Base-by-base conservation (phyloP, 2,888 invertebrate species). In the Ommatoiulus sabulosus region DNA sequence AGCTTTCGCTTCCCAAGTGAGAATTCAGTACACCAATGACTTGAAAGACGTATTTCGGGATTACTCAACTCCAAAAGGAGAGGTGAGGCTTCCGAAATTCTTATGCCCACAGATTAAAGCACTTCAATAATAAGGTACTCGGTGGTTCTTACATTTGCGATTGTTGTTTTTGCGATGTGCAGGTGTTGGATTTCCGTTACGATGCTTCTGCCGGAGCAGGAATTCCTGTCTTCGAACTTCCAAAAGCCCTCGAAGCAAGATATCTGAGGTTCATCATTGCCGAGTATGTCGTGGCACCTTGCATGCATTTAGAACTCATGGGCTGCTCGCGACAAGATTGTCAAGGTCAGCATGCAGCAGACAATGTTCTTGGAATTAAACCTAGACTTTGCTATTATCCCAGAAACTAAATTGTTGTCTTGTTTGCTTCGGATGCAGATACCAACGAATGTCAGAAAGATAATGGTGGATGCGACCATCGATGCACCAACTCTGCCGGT, bases 391-490 rank as follows among this genome's bases (percentile, higher is more conserved):
- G 6, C 12, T 87, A 46, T 85, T 46, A 44, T 87, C 1, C 6
- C 7, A 20, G 44, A n/a, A 44, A 12, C 17, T 15, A 20, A 10
- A 84, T 20, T 24, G 0, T 20, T 17, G 10, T 20, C n/a, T 85
- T 35, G 35, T 35, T 35, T 0, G 35, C 35, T 85, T 85, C 24
- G 15, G 8, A 46, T 46, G 43, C 12, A 20, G 98, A 98, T 92
- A 94, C 97, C 85, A 97, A 98, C 91, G 98, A 98, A 92, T 98
- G 98, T 92, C 94, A 95, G 85, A 94, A 94, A 48, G 95, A 96
- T 90, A 98, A 98, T 91, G 98, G 98, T 17, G 97, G 97, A 20
- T 98, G 98, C 92, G 97, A 97, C 91, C 98, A 98, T 91, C 97
- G 97, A 93, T 98, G 98, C 93, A 94, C 97, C 84, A 98, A 98